phyloP scores from a whole-genome alignment of 2,797 vertebrate genomes.

The Gymnocypris eckloni region DNA sequence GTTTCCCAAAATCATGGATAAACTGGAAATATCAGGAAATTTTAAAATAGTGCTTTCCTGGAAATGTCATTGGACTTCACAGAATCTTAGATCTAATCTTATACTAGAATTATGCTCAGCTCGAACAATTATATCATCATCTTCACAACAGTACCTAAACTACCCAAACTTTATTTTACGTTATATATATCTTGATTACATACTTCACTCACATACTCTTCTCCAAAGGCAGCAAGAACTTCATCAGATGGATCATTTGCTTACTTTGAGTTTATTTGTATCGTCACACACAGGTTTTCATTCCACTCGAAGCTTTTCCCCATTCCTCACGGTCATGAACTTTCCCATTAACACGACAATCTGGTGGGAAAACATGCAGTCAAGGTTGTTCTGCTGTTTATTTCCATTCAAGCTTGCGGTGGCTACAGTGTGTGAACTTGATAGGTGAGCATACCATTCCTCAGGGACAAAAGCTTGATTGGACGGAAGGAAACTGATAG shows the following conservation, averaged over 20 bases:
- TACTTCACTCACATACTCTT: not conserved
- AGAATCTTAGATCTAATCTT: not conserved
- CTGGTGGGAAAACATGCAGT: slow-evolving; percentile 19
- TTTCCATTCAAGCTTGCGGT: slow-evolving; percentile 19
- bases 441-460: slow-evolving; percentile 50
- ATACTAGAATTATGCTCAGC: not conserved
- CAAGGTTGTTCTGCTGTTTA: slow-evolving; percentile 44
- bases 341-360: slow-evolving; percentile 1
- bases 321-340: not conserved
- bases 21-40: not conserved
- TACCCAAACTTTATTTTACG: not conserved
- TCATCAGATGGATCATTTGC: slow-evolving; percentile 9
- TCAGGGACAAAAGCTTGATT: slow-evolving; percentile 52
- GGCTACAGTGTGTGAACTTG: slow-evolving; percentile 45
- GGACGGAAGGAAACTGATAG: slow-evolving; percentile 47
- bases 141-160: not conserved
- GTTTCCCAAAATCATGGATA: not conserved
- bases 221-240: not conserved
- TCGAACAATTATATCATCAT: not conserved
- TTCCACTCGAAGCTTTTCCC: slow-evolving; percentile 26
- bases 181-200: too few relatives aligned
- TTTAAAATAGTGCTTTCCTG: not conserved
- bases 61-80: not conserved
- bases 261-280: slow-evolving; percentile 8
- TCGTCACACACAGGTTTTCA: slow-evolving; percentile 1